These are phyloP conservation scores for Cephalopholis sonnerati DNA, from an alignment of 2,113 vertebrate species.

Conservation along the genomic window DNA sequence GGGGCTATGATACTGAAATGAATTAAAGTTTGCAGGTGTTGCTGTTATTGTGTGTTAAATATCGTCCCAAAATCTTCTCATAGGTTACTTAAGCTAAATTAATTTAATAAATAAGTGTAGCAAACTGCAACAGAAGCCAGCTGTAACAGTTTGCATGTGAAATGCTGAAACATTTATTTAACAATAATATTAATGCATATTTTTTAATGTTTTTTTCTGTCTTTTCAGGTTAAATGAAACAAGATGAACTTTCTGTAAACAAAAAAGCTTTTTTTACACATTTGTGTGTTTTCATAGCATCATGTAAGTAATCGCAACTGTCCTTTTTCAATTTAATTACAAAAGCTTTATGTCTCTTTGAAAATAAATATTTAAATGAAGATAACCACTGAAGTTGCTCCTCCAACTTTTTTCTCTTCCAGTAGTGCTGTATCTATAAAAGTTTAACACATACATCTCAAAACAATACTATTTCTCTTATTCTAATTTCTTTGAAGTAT, in stretches of 20 bases:
- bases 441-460: not conserved
- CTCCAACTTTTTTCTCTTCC: not conserved
- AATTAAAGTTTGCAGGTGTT: not conserved
- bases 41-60: not conserved
- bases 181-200: not conserved
- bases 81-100: not conserved
- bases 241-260: slow-evolving; percentile 23
- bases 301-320: slow-evolving; percentile 30
- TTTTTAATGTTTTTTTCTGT: slow-evolving; percentile 24
- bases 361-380: slow-evolving; percentile 41
- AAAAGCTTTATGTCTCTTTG: not conserved
- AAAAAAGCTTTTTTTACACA: not conserved
- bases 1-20: not conserved
- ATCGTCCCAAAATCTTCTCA: not conserved
- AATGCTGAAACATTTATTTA: not conserved
- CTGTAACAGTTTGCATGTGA: not conserved
- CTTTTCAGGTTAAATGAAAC: slow-evolving; percentile 82
- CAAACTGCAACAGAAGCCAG: not conserved
- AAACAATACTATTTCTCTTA: not conserved
- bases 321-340: not conserved
- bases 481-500: not conserved
- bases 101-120: not conserved
- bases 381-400: not conserved
- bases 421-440: not conserved
- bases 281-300: too few species aligned